Evolutionary conservation across 2,888 invertebrate genomes (phyloP).

Genomic region (Nephrotoma flavescens): DNA sequence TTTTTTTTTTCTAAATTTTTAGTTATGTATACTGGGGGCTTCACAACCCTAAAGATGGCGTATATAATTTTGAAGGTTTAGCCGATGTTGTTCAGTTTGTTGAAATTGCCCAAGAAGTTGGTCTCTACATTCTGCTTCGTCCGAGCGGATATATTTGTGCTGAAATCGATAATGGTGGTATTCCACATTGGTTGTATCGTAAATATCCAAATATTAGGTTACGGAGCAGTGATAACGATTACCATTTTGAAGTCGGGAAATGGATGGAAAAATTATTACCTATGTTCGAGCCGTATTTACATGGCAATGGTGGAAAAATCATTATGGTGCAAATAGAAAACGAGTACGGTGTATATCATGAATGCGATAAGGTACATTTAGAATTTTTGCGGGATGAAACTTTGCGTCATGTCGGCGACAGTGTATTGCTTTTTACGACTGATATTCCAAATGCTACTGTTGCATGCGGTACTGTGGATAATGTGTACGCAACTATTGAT

Average conservation of each 20-base stretch:
- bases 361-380: conserved; percentile 56
- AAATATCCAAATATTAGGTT: conserved; percentile 49
- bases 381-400: conserved; percentile 50
- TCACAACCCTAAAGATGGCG: conserved; percentile 63
- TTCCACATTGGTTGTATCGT: conserved; percentile 58
- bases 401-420: conserved; percentile 35
- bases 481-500: conserved; percentile 62
- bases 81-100: conserved; percentile 61
- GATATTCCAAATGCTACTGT: conserved; percentile 49
- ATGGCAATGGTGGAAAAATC: conserved; percentile 67
- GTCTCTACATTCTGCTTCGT: conserved; percentile 62
- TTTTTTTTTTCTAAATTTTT: neutral
- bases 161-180: conserved; percentile 77
- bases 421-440: conserved; percentile 68
- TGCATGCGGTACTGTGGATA: conserved; percentile 51
- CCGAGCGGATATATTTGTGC: conserved; percentile 88
- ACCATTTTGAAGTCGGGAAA: conserved; percentile 35
- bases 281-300: conserved; percentile 33
- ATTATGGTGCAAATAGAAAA: conserved; percentile 88
- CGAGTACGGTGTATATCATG: conserved; percentile 74
- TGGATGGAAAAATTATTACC: conserved; percentile 39
- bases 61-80: conserved; percentile 47
- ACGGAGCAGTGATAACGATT: conserved; percentile 50
- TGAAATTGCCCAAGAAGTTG: conserved; percentile 56
- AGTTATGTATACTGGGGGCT: conserved; percentile 83